phyloP scores from a whole-genome alignment of 2,797 vertebrate species.

The Micropoecilia bifurca region DNA sequence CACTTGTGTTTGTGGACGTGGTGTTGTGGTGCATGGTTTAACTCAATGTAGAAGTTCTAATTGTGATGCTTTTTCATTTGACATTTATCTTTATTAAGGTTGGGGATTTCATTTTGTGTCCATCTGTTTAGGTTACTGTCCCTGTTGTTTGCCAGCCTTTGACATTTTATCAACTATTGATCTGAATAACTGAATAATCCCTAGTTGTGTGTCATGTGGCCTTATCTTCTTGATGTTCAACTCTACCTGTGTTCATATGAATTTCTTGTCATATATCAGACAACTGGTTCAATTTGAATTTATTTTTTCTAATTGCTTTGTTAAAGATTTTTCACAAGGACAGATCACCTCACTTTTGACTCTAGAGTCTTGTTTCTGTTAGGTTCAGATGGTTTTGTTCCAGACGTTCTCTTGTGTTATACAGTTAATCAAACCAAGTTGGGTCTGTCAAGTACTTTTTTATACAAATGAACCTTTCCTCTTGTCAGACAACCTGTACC shows the following conservation, averaged over 20 bases:
- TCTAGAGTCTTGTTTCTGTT: neutral
- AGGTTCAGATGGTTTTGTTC: neutral
- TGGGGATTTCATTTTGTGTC: conserved; percentile 35
- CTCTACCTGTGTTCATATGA: conserved; percentile 4
- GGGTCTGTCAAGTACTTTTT: neutral
- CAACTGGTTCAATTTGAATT: neutral
- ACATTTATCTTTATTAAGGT: conserved; percentile 10
- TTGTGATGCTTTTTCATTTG: conserved; percentile 23
- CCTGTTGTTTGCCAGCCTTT: conserved; percentile 51
- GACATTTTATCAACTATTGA: conserved; percentile 23
- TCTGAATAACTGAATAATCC: conserved; percentile 40
- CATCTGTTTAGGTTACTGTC: conserved; percentile 41
- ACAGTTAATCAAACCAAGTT: neutral
- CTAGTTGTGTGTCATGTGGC: conserved; percentile 27
- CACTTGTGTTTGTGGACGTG: conserved; percentile 57
- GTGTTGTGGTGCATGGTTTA: conserved; percentile 66
- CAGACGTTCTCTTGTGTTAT: neutral
- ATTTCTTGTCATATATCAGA: neutral
- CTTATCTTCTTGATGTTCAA: conserved; percentile 14
- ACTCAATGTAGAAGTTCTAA: conserved; percentile 22
- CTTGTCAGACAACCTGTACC: neutral
- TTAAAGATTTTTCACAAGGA: neutral
- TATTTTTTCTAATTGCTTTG: neutral
- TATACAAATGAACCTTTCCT: neutral
- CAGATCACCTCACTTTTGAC: neutral